phyloP scores from a whole-genome alignment of 2,797 vertebrate species.

The Centroberyx gerrardi region DNA sequence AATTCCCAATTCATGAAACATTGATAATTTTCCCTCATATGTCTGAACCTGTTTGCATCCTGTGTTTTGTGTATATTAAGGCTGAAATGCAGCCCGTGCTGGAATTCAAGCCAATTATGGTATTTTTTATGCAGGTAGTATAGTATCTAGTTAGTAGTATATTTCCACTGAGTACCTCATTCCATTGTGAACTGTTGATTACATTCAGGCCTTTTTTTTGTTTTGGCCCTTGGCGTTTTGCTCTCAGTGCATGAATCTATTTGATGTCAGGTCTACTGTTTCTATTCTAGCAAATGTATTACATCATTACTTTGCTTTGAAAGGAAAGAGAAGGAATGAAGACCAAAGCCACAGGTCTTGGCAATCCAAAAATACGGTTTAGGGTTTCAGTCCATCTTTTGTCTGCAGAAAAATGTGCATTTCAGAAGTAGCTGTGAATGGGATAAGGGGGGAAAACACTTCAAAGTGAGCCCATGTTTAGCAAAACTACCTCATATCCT shows the following conservation, averaged over 20 bases:
- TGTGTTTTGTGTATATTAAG: background rate
- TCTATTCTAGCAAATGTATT: background rate
- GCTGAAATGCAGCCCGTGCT: background rate
- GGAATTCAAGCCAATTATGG: background rate
- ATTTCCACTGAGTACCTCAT: constrained; percentile 2
- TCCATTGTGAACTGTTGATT: constrained; percentile 11
- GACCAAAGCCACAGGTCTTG: constrained; percentile 6
- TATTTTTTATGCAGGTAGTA: background rate
- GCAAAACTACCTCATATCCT: constrained; percentile 23
- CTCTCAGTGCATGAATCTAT: constrained; percentile 13
- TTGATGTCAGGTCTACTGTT: constrained; percentile 12
- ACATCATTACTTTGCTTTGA: background rate
- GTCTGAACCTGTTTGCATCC: constrained; percentile 19
- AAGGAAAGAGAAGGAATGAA: background rate
- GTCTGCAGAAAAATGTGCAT: constrained; percentile 20
- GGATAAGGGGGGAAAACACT: constrained; percentile 20
- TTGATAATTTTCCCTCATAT: constrained; percentile 27
- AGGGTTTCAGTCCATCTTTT: constrained; percentile 14
- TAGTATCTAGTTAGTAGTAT: background rate
- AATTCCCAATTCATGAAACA: constrained; percentile 48
- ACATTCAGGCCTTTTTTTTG: background rate
- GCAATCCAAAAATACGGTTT: background rate
- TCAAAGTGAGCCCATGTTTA: constrained; percentile 53
- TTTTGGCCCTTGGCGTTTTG: constrained; percentile 4
- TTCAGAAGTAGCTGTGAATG: constrained; percentile 18